A percentile compares a stretch with the other conserved stretches of the same genome.
phyloP scores from a whole-genome alignment of 2,888 invertebrate species.

The Melinaea menophilus region DNA sequence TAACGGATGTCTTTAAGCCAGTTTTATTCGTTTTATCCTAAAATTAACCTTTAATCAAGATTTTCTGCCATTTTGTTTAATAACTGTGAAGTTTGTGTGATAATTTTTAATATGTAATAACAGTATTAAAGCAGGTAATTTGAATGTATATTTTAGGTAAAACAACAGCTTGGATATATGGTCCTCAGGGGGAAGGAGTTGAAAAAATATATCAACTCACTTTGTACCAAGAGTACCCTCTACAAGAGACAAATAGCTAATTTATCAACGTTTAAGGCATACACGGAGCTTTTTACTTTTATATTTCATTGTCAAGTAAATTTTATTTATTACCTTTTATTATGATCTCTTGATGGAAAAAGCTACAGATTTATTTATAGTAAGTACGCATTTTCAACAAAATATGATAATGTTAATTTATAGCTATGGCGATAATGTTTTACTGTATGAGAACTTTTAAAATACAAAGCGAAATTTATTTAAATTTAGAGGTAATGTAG shows the following conservation, averaged over 20 bases:
- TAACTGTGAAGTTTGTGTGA: too few relatives aligned
- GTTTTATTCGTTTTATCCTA: slow-evolving; percentile 6
- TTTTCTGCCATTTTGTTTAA: not conserved
- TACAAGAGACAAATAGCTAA: slow-evolving; percentile 90
- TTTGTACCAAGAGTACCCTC: slow-evolving; percentile 87
- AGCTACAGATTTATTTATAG: slow-evolving; percentile 45
- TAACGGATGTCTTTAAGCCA: slow-evolving; percentile 21
- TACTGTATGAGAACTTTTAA: too few relatives aligned
- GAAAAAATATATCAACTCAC: slow-evolving; percentile 88
- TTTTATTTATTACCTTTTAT: not conserved
- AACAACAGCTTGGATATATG: slow-evolving; percentile 80
- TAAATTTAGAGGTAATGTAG: too few relatives aligned
- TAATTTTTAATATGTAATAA: too few relatives aligned
- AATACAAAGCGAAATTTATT: too few relatives aligned
- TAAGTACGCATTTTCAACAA: too few relatives aligned
- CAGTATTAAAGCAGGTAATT: too few relatives aligned
- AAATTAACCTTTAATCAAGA: slow-evolving; percentile 1
- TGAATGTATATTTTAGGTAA: slow-evolving; percentile 45
- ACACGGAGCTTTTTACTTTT: too few relatives aligned
- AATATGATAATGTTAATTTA: not conserved
- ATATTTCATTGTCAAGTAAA: not conserved
- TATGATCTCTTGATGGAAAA: slow-evolving; percentile 49
- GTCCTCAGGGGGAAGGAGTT: slow-evolving; percentile 89
- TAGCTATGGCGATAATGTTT: too few relatives aligned
- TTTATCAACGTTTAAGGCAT: slow-evolving; percentile 82